A percentile compares a stretch with the other conserved stretches of the same genome.
Conservation (phyloP, 2,797 vertebrate genomes). For the Squalus acanthias region DNA sequence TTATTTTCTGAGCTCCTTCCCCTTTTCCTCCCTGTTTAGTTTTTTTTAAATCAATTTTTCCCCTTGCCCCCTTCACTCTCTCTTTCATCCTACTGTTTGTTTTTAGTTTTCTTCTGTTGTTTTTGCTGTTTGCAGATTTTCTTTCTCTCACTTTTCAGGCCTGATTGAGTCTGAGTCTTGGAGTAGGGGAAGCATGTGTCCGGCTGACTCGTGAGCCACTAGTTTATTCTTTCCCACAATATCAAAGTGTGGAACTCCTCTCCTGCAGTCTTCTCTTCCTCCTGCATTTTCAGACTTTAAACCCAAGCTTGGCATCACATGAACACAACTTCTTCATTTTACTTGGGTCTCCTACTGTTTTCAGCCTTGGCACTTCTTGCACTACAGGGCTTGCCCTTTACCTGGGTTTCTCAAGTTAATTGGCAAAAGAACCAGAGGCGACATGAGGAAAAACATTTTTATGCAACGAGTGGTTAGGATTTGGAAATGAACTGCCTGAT, state of each 20-base stretch:
- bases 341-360: neutral
- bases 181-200: neutral
- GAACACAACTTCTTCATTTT: neutral
- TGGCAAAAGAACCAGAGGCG: too few relatives aligned
- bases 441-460: too few relatives aligned
- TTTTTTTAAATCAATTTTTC: neutral
- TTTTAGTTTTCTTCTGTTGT: neutral
- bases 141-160: neutral
- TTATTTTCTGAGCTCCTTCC: neutral
- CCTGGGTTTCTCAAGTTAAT: neutral
- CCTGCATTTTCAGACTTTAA: neutral
- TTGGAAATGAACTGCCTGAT: too few relatives aligned
- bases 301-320: neutral
- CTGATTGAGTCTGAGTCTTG: neutral
- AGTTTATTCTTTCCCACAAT: neutral
- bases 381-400: neutral
- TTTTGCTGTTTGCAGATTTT: neutral
- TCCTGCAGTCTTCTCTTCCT: too few relatives aligned
- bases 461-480: too few relatives aligned
- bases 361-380: neutral
- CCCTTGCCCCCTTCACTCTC: neutral
- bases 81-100: neutral
- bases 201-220: neutral
- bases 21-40: neutral
- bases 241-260: neutral